phyloP scores from a whole-genome alignment of 30 jellyfish, hydroid and myxozoan species.

The Aurelia aurita complex sp. Pacific region DNA sequence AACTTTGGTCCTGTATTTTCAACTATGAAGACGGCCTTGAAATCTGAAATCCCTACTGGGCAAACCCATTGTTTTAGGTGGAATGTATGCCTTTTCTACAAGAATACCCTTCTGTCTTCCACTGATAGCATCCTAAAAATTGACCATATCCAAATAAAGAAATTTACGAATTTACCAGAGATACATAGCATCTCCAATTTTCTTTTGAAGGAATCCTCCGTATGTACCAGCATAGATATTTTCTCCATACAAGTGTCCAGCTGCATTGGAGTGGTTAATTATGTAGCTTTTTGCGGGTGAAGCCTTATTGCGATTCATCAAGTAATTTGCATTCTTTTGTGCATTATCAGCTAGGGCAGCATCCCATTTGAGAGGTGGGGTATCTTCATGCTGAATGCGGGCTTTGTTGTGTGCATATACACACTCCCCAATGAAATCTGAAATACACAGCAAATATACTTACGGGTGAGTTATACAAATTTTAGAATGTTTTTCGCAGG shows the following conservation, averaged over 20 bases:
- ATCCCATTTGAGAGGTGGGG: constrained; percentile 42
- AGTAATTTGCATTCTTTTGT: background rate
- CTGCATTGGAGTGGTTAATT: constrained; percentile 17
- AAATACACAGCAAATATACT: background rate
- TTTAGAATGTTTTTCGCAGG: too few relatives aligned
- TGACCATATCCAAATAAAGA: too few relatives aligned
- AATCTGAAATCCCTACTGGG: too few relatives aligned
- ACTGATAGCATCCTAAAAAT: too few relatives aligned
- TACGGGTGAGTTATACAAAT: too few relatives aligned
- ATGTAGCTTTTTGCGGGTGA: background rate
- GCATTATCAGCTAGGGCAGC: constrained; percentile 12
- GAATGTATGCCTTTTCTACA: too few relatives aligned
- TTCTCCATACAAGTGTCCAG: constrained; percentile 28
- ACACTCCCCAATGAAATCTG: constrained; percentile 21
- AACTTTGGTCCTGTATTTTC: too few relatives aligned
- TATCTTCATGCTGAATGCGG: constrained; percentile 42
- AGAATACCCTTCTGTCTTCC: too few relatives aligned
- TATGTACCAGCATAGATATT: constrained; percentile 15
- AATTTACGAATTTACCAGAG: background rate
- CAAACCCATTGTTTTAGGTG: too few relatives aligned
- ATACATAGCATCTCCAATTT: constrained; percentile 38
- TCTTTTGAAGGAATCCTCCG: constrained; percentile 21
- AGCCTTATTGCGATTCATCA: background rate
- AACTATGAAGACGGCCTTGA: too few relatives aligned
- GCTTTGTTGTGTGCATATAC: constrained; percentile 57